Base-by-base conservation (phyloP, 1,140 invertebrate species). In the Drosophila nebulosa region DNA sequence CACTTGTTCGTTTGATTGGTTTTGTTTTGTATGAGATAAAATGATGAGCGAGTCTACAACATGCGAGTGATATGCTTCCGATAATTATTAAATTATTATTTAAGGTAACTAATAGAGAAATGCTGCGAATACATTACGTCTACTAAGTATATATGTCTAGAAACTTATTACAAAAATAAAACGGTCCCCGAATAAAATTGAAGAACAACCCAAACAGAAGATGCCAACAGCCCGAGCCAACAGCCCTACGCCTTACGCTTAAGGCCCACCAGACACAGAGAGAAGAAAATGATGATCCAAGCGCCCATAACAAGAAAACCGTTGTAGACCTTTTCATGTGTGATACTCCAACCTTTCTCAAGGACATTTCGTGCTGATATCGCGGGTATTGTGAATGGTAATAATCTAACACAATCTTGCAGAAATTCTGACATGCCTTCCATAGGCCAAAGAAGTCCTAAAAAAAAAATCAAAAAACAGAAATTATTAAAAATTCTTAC, bases 381-480 rank as follows among this genome's bases (percentile, higher is more conserved):
- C 0, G 94, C 93, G 1, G 95, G 94, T 26, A 95, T 78, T 3
- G 95, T 96, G 69, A 95, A 95, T 0, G 95, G 95, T 1, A 96
- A 88, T 0, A 90, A 81, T 6, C 93, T 89, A 0, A 95, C 94
- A 14, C 96, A 52, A 61, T 92, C 92, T 21, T 92, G 91, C 0
- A 96, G 84, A 1, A 89, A 77, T 12, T 73, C 69, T 1, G 95
- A 94, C 94, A 96, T 95, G 5, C 94, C 95, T 91, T 98, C 96
- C n/a, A 97, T 72, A 0, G 97, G 97, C 97, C 97, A 98, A 14
- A 98, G 93, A n/a, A 96, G 94, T 71, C 97, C 97, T 96, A 91
- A 81, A 66, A 26, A 12, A 16, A 66, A 3, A 14, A n/a, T 21
- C 12, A 22, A 2, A 42, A 63, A 4, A n/a, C n/a, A 10, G 1